Evolutionary conservation across 2,113 vertebrate genomes (phyloP).

Genomic region (Hypanus sabinus): DNA sequence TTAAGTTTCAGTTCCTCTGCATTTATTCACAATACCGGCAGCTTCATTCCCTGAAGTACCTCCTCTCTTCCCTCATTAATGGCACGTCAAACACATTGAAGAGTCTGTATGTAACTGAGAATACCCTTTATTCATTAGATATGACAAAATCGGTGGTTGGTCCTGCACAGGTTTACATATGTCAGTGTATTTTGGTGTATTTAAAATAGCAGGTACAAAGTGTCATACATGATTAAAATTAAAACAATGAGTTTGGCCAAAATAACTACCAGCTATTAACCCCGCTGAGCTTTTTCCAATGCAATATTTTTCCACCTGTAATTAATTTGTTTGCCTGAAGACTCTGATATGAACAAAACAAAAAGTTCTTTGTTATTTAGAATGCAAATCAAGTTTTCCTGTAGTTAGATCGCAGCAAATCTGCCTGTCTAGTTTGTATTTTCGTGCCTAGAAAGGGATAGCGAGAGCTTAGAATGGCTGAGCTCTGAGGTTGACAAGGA

Average conservation of each 20-base stretch:
- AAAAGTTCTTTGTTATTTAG: background rate
- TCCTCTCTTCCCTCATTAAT: background rate
- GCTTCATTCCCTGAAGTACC: background rate
- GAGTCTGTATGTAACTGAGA: background rate
- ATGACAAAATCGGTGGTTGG: background rate
- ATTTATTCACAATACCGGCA: background rate
- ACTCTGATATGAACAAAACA: background rate
- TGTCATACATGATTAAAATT: too few species aligned
- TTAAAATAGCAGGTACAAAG: too few species aligned
- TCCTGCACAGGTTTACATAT: background rate
- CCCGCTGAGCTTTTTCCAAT: too few species aligned
- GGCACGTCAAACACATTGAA: background rate
- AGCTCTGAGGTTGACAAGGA: background rate
- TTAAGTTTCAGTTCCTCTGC: background rate
- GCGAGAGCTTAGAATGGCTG: background rate
- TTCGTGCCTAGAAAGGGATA: background rate
- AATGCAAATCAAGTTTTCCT: too few species aligned
- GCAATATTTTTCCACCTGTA: background rate
- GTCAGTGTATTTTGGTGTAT: too few species aligned
- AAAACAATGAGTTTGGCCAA: too few species aligned
- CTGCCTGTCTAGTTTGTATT: background rate
- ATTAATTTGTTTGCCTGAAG: background rate
- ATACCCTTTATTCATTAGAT: background rate
- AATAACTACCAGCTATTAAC: too few species aligned
- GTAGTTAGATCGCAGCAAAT: too few species aligned